phyloP scores from a whole-genome alignment of 1,140 invertebrate species.

The Lamellibrachia luymesi region DNA sequence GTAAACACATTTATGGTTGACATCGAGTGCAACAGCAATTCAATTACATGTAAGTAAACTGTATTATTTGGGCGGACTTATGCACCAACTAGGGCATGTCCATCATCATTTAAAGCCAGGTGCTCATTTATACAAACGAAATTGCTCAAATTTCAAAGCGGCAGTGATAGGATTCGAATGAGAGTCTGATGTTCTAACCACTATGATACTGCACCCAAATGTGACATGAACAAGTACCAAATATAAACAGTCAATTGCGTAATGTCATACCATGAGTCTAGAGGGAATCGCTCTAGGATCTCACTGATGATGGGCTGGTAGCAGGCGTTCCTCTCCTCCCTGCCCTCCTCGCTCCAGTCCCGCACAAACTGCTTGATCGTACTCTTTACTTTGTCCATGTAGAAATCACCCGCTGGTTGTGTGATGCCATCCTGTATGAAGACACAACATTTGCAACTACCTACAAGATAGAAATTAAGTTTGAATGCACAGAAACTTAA shows the following conservation, averaged over 20 bases:
- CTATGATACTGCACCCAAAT: background rate
- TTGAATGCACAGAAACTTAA: background rate
- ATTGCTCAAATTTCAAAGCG: background rate
- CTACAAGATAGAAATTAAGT: background rate
- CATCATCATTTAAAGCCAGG: too few species aligned
- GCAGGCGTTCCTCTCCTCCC: conserved; percentile 78
- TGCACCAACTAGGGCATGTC: too few species aligned
- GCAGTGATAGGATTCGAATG: background rate
- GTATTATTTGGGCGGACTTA: too few species aligned
- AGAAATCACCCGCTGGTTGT: conserved; percentile 14
- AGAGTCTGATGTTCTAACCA: background rate
- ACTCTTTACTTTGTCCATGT: conserved; percentile 82
- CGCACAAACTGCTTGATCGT: conserved; percentile 92
- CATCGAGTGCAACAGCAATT: background rate
- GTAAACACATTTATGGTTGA: background rate
- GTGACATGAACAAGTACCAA: background rate
- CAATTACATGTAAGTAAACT: too few species aligned
- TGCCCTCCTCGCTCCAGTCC: conserved; percentile 89
- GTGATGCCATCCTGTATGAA: conserved; percentile 8
- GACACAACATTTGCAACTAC: conserved; percentile 12
- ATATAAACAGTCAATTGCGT: background rate
- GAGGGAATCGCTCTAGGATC: conserved; percentile 73
- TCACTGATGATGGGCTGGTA: conserved; percentile 89
- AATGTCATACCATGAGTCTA: conserved; percentile 34
- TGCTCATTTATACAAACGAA: background rate